These are phyloP conservation scores for Agelas oroides DNA, from an alignment of 37 sponge, comb jelly and placozoan genomes.

Conservation along the genomic window DNA sequence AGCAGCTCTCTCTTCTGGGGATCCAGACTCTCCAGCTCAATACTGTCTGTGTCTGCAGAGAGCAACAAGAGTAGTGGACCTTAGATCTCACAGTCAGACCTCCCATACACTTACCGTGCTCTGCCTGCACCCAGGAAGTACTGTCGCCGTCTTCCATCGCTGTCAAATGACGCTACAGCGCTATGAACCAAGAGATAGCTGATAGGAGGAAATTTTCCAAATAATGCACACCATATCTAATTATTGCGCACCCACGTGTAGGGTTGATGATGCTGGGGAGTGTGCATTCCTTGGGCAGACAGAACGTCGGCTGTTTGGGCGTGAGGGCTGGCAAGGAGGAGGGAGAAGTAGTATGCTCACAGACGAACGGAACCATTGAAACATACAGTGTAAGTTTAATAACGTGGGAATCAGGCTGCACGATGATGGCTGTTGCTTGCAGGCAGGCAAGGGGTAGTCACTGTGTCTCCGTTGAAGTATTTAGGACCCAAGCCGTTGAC, in stretches of 20 bases:
- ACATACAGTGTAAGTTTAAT: constrained; percentile 22
- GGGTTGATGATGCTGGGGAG: background rate
- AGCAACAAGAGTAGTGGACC: too few relatives aligned
- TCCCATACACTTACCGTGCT: constrained; percentile 12
- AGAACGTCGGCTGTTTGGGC: constrained; percentile 1
- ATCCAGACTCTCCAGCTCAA: constrained; percentile 65
- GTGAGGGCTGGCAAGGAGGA: background rate
- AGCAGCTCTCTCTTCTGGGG: constrained; percentile 85
- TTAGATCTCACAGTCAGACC: background rate
- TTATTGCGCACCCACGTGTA: constrained; percentile 18
- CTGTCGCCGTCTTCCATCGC: constrained; percentile 23
- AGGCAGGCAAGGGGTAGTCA: too few relatives aligned
- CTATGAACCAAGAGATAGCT: too few relatives aligned
- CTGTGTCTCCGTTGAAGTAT: too few relatives aligned
- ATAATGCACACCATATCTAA: background rate
- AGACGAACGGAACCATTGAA: background rate
- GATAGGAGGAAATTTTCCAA: background rate
- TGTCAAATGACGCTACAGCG: too few relatives aligned
- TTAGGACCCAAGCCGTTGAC: too few relatives aligned
- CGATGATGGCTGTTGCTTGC: too few relatives aligned
- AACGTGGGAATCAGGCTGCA: too few relatives aligned
- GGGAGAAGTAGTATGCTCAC: constrained; percentile 1
- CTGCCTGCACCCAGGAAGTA: constrained; percentile 34
- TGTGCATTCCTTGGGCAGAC: background rate
- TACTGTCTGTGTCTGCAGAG: constrained; percentile 12